These are phyloP conservation scores for Pelodiscus sinensis DNA, from an alignment of 2,113 vertebrate species.

Conservation along the genomic window DNA sequence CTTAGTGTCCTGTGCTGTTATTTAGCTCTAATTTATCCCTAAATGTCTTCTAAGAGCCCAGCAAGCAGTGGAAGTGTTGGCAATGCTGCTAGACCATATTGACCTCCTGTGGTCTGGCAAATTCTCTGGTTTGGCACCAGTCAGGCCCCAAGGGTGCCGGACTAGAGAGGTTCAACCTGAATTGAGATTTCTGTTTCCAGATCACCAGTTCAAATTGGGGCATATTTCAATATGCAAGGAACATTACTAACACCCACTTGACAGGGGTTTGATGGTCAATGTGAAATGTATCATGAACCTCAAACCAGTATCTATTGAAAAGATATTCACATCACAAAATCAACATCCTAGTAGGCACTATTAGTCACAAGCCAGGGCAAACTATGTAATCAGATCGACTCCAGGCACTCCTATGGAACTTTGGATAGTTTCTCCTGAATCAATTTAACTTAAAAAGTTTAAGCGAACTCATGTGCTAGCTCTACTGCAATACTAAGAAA, in stretches of 20 bases:
- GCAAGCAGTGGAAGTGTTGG: no score
- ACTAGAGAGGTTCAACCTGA: no score
- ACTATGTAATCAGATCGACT: neutral
- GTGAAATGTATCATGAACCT: fast-evolving
- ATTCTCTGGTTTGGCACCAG: no score
- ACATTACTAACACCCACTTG: neutral
- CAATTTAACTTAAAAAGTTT: neutral
- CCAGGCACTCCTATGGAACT: neutral
- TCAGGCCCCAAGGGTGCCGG: no score
- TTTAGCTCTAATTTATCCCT: no score
- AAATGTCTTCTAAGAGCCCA: no score
- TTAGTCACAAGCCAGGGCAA: neutral
- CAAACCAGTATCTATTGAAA: neutral
- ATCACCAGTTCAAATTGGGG: neutral
- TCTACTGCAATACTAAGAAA: neutral
- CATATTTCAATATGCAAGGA: neutral
- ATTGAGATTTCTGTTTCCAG: fast-evolving
- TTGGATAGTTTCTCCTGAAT: fast-evolving
- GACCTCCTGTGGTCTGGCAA: no score
- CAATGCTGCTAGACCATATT: no score
- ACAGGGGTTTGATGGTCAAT: fast-evolving
- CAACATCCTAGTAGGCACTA: neutral
- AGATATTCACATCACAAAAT: neutral
- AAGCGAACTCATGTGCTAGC: fast-evolving
- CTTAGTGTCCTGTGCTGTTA: no score